Conservation (phyloP, 2,888 invertebrate genomes). For the Nemotelus nigrinus region DNA sequence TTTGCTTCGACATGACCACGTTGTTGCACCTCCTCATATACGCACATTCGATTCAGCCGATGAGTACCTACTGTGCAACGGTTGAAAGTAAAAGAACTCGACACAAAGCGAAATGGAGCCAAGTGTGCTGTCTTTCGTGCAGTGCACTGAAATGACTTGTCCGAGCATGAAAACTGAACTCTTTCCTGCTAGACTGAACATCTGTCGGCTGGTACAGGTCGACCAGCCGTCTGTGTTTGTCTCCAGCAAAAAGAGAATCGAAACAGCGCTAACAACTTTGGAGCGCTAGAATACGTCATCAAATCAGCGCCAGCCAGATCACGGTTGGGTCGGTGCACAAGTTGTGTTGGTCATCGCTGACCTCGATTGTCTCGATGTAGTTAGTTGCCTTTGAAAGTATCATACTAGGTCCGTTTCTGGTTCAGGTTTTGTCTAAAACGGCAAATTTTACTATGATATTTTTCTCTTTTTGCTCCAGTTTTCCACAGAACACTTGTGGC, state of each 20-base stretch:
- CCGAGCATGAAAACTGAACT: slow-evolving; percentile 16
- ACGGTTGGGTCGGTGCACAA: not conserved
- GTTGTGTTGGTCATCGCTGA: slow-evolving; percentile 10
- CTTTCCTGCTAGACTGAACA: slow-evolving; percentile 3
- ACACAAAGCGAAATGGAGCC: not conserved
- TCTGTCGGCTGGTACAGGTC: slow-evolving; percentile 19
- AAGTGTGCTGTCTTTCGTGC: slow-evolving; percentile 5
- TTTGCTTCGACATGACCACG: too few relatives aligned
- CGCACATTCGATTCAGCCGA: too few relatives aligned
- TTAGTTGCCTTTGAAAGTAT: slow-evolving; percentile 9
- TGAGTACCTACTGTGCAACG: too few relatives aligned
- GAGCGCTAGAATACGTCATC: not conserved
- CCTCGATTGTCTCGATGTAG: slow-evolving; percentile 21
- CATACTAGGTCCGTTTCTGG: not conserved
- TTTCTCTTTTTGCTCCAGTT: too few relatives aligned
- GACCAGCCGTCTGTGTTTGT: not conserved
- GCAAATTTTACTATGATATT: too few relatives aligned
- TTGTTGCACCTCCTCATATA: too few relatives aligned
- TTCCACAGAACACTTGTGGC: too few relatives aligned
- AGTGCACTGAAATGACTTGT: slow-evolving; percentile 31
- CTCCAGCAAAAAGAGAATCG: not conserved
- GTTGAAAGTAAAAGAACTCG: not conserved
- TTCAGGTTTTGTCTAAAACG: too few relatives aligned
- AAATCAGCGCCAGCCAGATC: not conserved
- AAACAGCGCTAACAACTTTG: not conserved